Percentiles rank a stretch among this genome's conserved stretches.
Evolutionary conservation across 2,797 vertebrate genomes (phyloP).

Genomic region (Melanotaenia boesemani): DNA sequence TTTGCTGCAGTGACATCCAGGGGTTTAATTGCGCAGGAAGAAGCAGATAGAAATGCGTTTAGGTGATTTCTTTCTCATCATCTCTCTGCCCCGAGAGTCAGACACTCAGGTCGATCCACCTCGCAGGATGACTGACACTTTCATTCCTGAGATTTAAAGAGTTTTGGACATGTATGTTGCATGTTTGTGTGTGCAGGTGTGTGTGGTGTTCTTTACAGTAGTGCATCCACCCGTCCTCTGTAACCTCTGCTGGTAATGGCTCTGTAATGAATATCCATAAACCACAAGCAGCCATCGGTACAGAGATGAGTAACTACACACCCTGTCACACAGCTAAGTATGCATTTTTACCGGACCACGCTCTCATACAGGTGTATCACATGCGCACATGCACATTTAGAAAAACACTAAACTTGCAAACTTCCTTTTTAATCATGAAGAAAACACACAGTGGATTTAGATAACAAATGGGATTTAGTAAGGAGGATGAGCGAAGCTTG

Average conservation of each 20-base stretch:
- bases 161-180: conserved; percentile 29
- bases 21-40: conserved; percentile 54
- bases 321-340: conserved; percentile 14
- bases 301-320: conserved; percentile 17
- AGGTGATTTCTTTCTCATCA: conserved; percentile 68
- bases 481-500: conserved; percentile 14
- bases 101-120: conserved; percentile 54
- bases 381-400: not conserved
- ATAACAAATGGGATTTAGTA: conserved; percentile 33
- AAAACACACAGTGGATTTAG: conserved; percentile 35
- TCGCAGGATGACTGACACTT: conserved; percentile 64
- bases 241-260: conserved; percentile 79
- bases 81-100: conserved; percentile 22
- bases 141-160: conserved; percentile 62
- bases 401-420: conserved; percentile 12
- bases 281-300: conserved; percentile 70
- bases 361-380: conserved; percentile 18
- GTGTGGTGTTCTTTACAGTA: conserved; percentile 58
- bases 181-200: conserved; percentile 5
- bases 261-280: conserved; percentile 81
- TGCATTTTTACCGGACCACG: conserved; percentile 12
- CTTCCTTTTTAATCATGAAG: conserved; percentile 10
- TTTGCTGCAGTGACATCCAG: conserved; percentile 24
- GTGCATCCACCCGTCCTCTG: conserved; percentile 64
- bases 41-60: conserved; percentile 42